Base-by-base conservation (phyloP, 2,888 invertebrate species). In the Sesia bembeciformis region DNA sequence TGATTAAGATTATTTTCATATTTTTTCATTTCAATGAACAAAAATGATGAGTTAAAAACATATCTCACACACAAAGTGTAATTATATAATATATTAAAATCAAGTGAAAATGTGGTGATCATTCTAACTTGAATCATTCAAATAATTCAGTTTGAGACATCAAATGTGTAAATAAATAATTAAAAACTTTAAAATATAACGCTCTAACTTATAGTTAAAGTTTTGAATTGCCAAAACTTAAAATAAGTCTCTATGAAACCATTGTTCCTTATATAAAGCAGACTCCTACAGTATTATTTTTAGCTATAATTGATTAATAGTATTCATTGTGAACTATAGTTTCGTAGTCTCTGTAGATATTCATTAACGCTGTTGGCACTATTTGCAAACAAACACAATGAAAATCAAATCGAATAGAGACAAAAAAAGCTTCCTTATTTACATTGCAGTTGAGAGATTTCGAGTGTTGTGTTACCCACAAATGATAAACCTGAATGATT, bases 161-260 rank as follows among this genome's bases (percentile, higher is more conserved):
- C 65, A 62, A 72, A 67, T 76, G 74, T 69, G 65, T 71, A 75
- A 86, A 87, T 85, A 86, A 87, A 87, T 87, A 85, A 71, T 78
- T 67, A 72, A 72, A 74, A 76, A 72, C 67, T 75, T 77, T 73
- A 76, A 79, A 81, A 83, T 74, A 81, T 72, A 84, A 80, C 78
- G 77, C 81, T 84, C 81, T 86, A 89, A 89, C 89, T 89, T 87
- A 89, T 88, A 87, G 85, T 88, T 85, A 87, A 84, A 88, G 89
- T 89, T 89, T 89, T 89, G 88, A 80, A 80, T 79, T 62, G 77
- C 76, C 88, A 89, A 89, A 89, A 89, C 89, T 82, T 84, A 88
- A 86, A 88, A 89, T 88, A 89, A 89, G 89, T 85, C 74, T 69
- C 72, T 78, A 78, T 72, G 76, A 78, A 23, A 23, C 23, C 23